Base-by-base conservation (phyloP, 2,888 invertebrate species). In the Drosophila eohydei region DNA sequence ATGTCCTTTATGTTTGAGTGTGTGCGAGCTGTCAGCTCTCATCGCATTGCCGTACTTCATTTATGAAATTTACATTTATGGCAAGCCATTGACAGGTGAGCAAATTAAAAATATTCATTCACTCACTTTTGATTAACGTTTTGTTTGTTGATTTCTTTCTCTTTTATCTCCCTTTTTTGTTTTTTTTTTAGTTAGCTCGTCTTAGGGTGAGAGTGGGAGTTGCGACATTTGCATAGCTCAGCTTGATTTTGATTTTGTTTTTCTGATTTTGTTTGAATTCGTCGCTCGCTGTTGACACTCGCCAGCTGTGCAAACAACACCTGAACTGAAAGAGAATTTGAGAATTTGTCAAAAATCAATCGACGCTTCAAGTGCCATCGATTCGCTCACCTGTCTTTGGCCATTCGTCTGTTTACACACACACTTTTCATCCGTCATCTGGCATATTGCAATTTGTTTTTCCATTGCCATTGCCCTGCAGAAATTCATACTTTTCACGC, bases 51-150 rank as follows among this genome's bases (percentile, higher is more conserved):
- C 26, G 50, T 30, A 72, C 83, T 88, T 88, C 71, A 82, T 87
- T 87, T 81, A 84, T 81, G 85, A 79, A 82, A 82, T 85, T 82
- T 82, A 66, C 85, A 82, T 88, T 87, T 72, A 83, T 77, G 69
- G 57, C 62, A 16, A 67, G 57, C 43, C 71, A 78, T 62, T 81
- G 82, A 72, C 85, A 79, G 79, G 12, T 7, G 43, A 46, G 55
- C 51, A 60, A 67, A 75, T 77, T 79, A 69, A 54, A 67, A 67
- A 68, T 55, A 55, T 62, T 62, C 78, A 66, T 62, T 75, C 68
- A 62, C 55, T 87, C 80, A 83, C 54, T 78, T 78, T 78, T 88
- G 86, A 82, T 82, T 82, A 82, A 81, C 71, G 63, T 74, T 62
- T 54, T 34, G 61, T 21, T 80, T 68, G 64, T 59, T 77, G 80